Evolutionary conservation across 2,113 vertebrate species (phyloP), one percentile per base, ranked within the genome.

Genomic region (Aegotheles bennettii): DNA sequence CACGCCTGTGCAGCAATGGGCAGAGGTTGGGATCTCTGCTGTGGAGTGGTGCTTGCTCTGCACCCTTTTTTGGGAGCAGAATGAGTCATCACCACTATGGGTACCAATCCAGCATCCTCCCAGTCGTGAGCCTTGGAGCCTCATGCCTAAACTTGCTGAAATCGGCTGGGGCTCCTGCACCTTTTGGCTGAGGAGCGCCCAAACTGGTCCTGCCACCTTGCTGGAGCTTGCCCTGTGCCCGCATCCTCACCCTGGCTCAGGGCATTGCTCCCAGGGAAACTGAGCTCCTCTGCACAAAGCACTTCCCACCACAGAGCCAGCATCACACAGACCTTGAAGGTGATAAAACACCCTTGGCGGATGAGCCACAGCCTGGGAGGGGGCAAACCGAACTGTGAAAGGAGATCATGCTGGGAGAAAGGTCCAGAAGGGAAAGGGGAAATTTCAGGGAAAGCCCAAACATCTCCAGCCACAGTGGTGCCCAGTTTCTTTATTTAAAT

Each of bases 191-290:
- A 73, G 85, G 13, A 83, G 76, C 0, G 6, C 26, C 76, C 5
- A 0, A 11, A 93, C 94, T 0, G 0, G 76, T 73, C 76, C 63
- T 42, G 24, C 83, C 0, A 0, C 40, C 67, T 59, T 3, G 1
- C 60, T 70, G 67, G 65, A 67, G 68, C 70, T 91, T 20, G 1
- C 50, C 77, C 48, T 60, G 35, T 4, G 4, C 35, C 53, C 2
- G 0, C 14, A 31, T 42, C 76, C 77, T 93, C 84, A 10, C 42
- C 67, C 67, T 50, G 56, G 47, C 81, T 87, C 11, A 0, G 10
- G 59, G 43, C 20, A 59, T 60, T 13, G 0, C 59, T 81, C 16
- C 38, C 6, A 2, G 40, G 74, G 26, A 93, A 77, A 77, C 16
- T 3, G 24, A 40, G 63, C 59, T 88, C 6, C 29, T 45, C 31